Evolutionary conservation across 2,888 invertebrate genomes (phyloP).

Genomic region (Cataglyphis livida): DNA sequence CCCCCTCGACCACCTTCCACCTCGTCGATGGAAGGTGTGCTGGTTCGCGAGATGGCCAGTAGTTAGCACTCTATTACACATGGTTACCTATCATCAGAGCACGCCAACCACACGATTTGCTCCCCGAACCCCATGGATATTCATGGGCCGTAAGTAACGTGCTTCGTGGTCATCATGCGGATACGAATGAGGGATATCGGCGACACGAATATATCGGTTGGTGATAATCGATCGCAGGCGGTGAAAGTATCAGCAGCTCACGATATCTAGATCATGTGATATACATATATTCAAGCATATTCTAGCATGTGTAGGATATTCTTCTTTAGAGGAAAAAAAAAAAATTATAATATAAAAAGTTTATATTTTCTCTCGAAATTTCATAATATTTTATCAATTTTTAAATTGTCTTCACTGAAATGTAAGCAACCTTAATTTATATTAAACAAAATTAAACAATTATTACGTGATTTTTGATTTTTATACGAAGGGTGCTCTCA

Average conservation of each 20-base stretch:
- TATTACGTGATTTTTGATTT: slow-evolving; percentile 11
- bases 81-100: slow-evolving; percentile 84
- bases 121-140: slow-evolving; percentile 76
- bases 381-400: background rate
- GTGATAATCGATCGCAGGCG: slow-evolving; percentile 71
- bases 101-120: slow-evolving; percentile 79
- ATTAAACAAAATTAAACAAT: background rate
- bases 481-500: background rate
- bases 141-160: slow-evolving; percentile 76
- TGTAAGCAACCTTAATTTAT: background rate
- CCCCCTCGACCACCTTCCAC: slow-evolving; percentile 35
- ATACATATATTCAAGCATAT: slow-evolving; percentile 35
- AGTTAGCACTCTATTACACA: slow-evolving; percentile 84
- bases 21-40: slow-evolving; percentile 70
- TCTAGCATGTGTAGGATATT: background rate
- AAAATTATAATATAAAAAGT: background rate
- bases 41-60: slow-evolving; percentile 81
- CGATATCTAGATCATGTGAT: slow-evolving; percentile 52
- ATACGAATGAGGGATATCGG: slow-evolving; percentile 46
- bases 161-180: slow-evolving; percentile 60
- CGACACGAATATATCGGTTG: slow-evolving; percentile 59
- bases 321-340: background rate
- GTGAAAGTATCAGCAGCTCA: slow-evolving; percentile 17
- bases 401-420: background rate
- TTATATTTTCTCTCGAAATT: background rate